Evolutionary conservation across 1,140 invertebrate species (phyloP).

Genomic region (Colletes gigas): DNA sequence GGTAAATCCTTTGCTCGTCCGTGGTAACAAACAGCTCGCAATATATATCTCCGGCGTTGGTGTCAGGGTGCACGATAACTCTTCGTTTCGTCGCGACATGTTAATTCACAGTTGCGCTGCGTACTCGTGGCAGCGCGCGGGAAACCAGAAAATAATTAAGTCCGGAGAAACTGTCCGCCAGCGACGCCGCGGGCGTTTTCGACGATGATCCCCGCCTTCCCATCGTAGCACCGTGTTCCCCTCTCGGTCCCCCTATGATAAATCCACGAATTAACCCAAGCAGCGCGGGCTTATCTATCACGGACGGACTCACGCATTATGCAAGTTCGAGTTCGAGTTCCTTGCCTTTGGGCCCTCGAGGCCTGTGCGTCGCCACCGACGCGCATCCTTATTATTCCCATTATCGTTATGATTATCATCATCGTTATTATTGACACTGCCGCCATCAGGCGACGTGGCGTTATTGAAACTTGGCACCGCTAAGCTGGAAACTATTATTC

Average conservation of each 20-base stretch:
- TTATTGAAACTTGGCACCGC: constrained; percentile 7
- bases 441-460: not conserved
- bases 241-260: constrained; percentile 43
- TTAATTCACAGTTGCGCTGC: constrained; percentile 50
- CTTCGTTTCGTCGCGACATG: constrained; percentile 44
- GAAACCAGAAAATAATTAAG: constrained; percentile 56
- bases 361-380: no score
- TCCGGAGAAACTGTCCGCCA: constrained; percentile 9
- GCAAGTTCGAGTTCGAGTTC: constrained; percentile 25
- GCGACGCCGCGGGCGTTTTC: not conserved
- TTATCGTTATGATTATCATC: constrained; percentile 4
- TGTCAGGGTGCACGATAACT: constrained; percentile 27
- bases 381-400: not conserved
- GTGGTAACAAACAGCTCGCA: not conserved
- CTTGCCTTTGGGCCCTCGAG: not conserved
- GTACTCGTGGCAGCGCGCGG: not conserved
- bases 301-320: constrained; percentile 28
- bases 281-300: constrained; percentile 51
- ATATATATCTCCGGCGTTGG: not conserved
- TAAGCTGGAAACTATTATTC: constrained; percentile 9
- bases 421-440: constrained; percentile 10
- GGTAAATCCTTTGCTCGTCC: not conserved
- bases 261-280: constrained; percentile 61
- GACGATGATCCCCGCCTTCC: constrained; percentile 26
- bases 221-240: not conserved